Evolutionary conservation across 1,140 invertebrate species (phyloP), one percentile per base, ranked within the genome.

Genomic region (Bacillus rossius): DNA sequence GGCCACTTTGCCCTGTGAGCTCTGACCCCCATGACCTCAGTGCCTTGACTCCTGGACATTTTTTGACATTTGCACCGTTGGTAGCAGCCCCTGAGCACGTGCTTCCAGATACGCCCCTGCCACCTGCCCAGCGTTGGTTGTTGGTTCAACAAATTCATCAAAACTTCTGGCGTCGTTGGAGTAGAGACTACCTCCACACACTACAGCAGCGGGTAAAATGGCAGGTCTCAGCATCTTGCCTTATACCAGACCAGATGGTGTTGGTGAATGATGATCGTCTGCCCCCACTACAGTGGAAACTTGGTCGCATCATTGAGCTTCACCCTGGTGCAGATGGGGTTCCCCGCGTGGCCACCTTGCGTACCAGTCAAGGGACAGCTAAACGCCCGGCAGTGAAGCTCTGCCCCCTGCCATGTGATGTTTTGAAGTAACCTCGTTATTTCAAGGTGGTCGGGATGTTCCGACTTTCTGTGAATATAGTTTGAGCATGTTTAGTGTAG

Each of bases 161-260:
- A 57, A 37, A 65, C 41, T 69, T 73, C 50, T 73, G 68, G 70
- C 20, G 59, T 16, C 42, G 61, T 37, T 73, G 68, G 69, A 23
- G 25, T 8, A 56, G 22, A 20, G 73, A 75, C 43, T 74, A 75
- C 57, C 14, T 74, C 0, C 50, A 53, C 19, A 43, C 61, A 26
- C 55, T 74, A 1, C 63, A 66, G 23, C 19, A 59, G 22, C 29
- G 66, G 4, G 23, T 14, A 16, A 71, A 71, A 54, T 71, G 68
- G 68, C 47, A 19, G 2, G 4, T 14, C 13, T 29, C 49, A 8
- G 19, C 5, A 23, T 4, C 19, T 51, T 8, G 25, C 49, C 20
- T 51, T 20, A 10, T 25, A 5, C 4, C 20, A 5, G 67, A 63
- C 25, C 40, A 19, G 3, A 16, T 73, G 16, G 69, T 71, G 4